phyloP scores from a whole-genome alignment of 2,888 invertebrate species.

The Aelia acuminata region DNA sequence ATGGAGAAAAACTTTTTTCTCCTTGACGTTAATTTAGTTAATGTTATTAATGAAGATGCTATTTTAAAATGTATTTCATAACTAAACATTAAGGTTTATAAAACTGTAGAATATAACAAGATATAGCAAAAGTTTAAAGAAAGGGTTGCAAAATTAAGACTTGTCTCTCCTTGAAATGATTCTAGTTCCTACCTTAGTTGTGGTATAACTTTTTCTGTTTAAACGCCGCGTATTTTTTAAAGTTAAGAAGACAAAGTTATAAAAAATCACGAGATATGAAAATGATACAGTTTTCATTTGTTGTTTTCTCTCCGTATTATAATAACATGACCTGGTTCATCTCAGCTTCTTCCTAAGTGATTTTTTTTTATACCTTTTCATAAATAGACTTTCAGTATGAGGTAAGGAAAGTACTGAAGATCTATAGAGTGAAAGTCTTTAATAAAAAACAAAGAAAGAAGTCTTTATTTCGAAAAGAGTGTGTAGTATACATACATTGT shows the following conservation, averaged over 20 bases:
- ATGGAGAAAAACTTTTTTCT: too few species aligned
- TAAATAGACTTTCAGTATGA: conserved; percentile 20
- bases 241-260: neutral
- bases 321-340: neutral
- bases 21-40: too few species aligned
- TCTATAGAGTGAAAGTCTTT: neutral
- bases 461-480: neutral
- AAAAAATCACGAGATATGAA: neutral
- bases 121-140: too few species aligned
- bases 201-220: too few species aligned
- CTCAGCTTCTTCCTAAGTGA: neutral
- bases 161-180: too few species aligned
- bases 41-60: too few species aligned
- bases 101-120: too few species aligned
- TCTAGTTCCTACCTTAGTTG: too few species aligned
- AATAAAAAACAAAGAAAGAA: conserved; percentile 2
- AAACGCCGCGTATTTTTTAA: too few species aligned
- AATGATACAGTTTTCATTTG: neutral
- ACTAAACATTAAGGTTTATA: too few species aligned
- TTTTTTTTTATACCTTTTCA: neutral
- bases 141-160: too few species aligned
- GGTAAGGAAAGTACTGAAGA: conserved; percentile 5
- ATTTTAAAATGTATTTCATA: too few species aligned
- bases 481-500: neutral
- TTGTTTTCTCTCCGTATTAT: neutral